Evolutionary conservation across 2,888 invertebrate species (phyloP), one percentile per base, ranked within the genome.

Genomic region (Tryphoninae sp.): DNA sequence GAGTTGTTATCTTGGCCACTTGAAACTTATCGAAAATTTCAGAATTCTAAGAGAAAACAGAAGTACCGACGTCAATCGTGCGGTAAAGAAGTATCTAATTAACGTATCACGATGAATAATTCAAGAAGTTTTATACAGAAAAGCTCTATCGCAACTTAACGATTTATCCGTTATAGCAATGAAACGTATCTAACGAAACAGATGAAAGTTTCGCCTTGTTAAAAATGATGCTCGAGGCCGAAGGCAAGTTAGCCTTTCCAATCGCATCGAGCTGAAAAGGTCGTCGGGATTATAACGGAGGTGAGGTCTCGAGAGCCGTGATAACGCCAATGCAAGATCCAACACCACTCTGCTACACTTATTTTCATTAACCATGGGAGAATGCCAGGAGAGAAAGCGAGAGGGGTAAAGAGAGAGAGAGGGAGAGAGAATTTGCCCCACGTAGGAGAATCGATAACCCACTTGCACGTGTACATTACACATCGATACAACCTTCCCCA

Each of bases 381-480:
- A 53, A 53, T 45, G 13, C 45, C 11, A 45, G 45, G 45, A 13
- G 45, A 45, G 13, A 45, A 45, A 45, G 45, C 9, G 45, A 45
- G 13, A 45, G 45, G 13, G 45, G 45, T 6, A 6, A 33, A 33
- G 33, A 33, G 45, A 45, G 45, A 45, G 45, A 13, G 42, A 49
- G 16, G 55, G 68, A 69, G 53, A 16, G 64, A 69, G 67, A 51
- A 23, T 59, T 59, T 59, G 23, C 59, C 26, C 59, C 26, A 59
- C 23, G 59, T 23, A 59, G 59, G 59, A 9, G 59, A 59, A 59
- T 59, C 59, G 59, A 91, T 91, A 91, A 90, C 90, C 89, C 90
- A 90, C 88, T 91, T 90, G 89, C 89, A 89, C 89, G 89, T 89
- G 89, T 87, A 81, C 73, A 87, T 88, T 33, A 22, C 86, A 88